Conservation (phyloP, 2,113 vertebrate genomes). For the cattle (Bos taurus) region ARS-UCD2.0 NC_037337.1:50489001-50489500, state of each 20-base stretch:
- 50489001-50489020: not conserved
- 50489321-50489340: not conserved
- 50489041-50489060: not conserved
- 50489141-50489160: not conserved
- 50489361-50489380: not conserved
- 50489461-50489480: not conserved
- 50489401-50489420: not conserved
- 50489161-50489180: not conserved
- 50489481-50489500: not conserved
- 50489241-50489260: not conserved
- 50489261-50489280: not conserved
- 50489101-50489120: not conserved
- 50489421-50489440: not conserved
- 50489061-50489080: not conserved
- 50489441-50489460: not conserved
- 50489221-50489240: not conserved
- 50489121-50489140: not conserved
- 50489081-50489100: not conserved
- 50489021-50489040: not conserved
- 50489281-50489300: not conserved
- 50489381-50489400: not conserved
- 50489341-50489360: not conserved
- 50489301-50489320: not conserved
- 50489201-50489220: not conserved
- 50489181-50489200: not conserved